Percentiles rank a stretch among this genome's conserved stretches.
phyloP scores from a whole-genome alignment of 2,888 invertebrate species.

The Caenorhabditis imperialis region DNA sequence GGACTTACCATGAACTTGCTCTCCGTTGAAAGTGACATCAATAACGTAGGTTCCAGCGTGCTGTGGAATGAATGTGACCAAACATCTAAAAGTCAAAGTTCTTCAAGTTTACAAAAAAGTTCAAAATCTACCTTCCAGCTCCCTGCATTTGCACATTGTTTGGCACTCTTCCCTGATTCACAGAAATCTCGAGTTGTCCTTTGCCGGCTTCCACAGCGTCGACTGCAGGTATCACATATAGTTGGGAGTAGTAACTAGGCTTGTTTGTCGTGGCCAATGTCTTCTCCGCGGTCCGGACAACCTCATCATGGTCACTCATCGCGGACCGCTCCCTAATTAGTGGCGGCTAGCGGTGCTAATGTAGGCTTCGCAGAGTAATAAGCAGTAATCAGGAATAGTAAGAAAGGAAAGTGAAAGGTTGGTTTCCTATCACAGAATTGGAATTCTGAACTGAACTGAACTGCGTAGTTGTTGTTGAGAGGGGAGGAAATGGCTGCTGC shows the following conservation, averaged over 20 bases:
- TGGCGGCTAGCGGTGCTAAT: slow-evolving; percentile 3
- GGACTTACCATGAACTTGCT: slow-evolving; percentile 90
- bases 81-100: slow-evolving; percentile 65
- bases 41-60: slow-evolving; percentile 92
- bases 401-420: no score
- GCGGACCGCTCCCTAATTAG: slow-evolving; percentile 28
- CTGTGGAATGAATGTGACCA: slow-evolving; percentile 92
- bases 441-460: slow-evolving; percentile 34
- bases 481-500: background rate
- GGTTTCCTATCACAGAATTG: no score
- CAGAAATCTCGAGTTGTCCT: slow-evolving; percentile 98
- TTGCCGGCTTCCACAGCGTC: slow-evolving; percentile 98
- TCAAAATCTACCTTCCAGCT: slow-evolving; percentile 84
- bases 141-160: slow-evolving; percentile 96
- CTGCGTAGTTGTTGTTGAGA: slow-evolving; percentile 36
- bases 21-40: slow-evolving; percentile 94
- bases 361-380: no score
- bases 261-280: slow-evolving; percentile 16
- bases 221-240: slow-evolving; percentile 83
- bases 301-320: slow-evolving; percentile 45
- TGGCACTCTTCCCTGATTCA: slow-evolving; percentile 98
- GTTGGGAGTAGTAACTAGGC: slow-evolving; percentile 71
- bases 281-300: slow-evolving; percentile 3
- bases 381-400: no score
- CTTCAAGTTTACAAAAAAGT: background rate